Evolutionary conservation across 2,888 invertebrate species (phyloP), one percentile per base, ranked within the genome.

Genomic region (Dasysyrphus tricinctus): DNA sequence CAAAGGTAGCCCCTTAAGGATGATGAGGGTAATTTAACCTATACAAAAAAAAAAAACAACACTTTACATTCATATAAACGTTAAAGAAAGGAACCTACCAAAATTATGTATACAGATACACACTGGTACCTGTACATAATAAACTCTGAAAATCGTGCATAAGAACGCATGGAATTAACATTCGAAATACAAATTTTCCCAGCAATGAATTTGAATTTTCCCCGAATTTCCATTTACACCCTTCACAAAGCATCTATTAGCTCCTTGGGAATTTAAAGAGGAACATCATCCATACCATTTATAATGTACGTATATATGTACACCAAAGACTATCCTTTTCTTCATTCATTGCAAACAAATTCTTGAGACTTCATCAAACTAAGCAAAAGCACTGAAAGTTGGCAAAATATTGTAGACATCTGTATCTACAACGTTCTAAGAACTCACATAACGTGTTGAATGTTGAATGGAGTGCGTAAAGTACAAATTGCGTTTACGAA

Each of bases 401-500:
- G 19, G 14, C 54, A 69, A 44, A 29, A 54, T n/a, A n/a, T 24
- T 54, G 14, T 32, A 32, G 32, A 32, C 39, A 29, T 42, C 8
- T 44, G 19, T 61, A 12, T 42, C 6, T 44, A 24, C 9, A 8
- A 56, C 11, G 51, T 29, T 32, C 29, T n/a, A 42, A 61, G 19
- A 39, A 59, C 39, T 16, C 39, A 5, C 59, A 54, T 29, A 80
- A 79, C 76, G 73, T 85, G 74, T 73, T 76, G 80, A 85, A 80
- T 74, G 69, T 63, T 49, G 85, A 85, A 80, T 85, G 74, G 76
- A 80, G 85, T 85, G 80, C 80, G 85, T 85, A 80, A 77, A 80
- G 77, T 57, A 85, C 69, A 77, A 80, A 77, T 80, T 80, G 73
- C 80, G 85, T 85, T 85, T 80, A 85, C 61, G n/a, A 77, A 77